phyloP scores from a whole-genome alignment of 1,140 invertebrate genomes.

The Pemphigus obesinymphae region DNA sequence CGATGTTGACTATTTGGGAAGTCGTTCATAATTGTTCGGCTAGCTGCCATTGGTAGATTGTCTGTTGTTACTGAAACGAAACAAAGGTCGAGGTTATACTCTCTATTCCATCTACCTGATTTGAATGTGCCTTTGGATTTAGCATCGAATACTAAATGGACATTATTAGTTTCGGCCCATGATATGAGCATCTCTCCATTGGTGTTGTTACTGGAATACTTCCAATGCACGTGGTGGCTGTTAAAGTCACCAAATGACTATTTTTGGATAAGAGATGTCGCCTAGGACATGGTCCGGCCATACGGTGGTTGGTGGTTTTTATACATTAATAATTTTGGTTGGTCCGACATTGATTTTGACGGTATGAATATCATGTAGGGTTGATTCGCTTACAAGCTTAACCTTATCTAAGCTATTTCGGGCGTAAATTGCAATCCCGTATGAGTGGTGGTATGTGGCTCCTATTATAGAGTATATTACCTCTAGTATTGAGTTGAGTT shows the following conservation, averaged over 20 bases:
- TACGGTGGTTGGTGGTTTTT: constrained; percentile 29
- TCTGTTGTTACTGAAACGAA: constrained; percentile 15
- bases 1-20: too few species aligned
- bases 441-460: too few species aligned
- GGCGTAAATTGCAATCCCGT: too few species aligned
- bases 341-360: constrained; percentile 29
- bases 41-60: background rate
- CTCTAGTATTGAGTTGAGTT: too few species aligned
- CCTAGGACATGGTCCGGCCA: background rate
- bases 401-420: constrained; percentile 36
- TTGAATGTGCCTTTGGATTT: constrained; percentile 36
- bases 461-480: too few species aligned
- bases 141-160: constrained; percentile 47
- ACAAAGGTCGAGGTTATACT: constrained; percentile 35
- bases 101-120: constrained; percentile 36
- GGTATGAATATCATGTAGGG: too few species aligned
- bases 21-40: too few species aligned
- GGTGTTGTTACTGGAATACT: too few species aligned
- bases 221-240: constrained; percentile 16
- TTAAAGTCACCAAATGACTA: constrained; percentile 41
- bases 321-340: constrained; percentile 36
- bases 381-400: constrained; percentile 48
- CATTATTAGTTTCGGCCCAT: too few species aligned
- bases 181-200: constrained; percentile 1
- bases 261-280: constrained; percentile 18